Percentiles rank a stretch among this genome's conserved stretches.
Evolutionary conservation across 1,140 invertebrate genomes (phyloP).

Genomic region (Drosophila tropicalis): DNA sequence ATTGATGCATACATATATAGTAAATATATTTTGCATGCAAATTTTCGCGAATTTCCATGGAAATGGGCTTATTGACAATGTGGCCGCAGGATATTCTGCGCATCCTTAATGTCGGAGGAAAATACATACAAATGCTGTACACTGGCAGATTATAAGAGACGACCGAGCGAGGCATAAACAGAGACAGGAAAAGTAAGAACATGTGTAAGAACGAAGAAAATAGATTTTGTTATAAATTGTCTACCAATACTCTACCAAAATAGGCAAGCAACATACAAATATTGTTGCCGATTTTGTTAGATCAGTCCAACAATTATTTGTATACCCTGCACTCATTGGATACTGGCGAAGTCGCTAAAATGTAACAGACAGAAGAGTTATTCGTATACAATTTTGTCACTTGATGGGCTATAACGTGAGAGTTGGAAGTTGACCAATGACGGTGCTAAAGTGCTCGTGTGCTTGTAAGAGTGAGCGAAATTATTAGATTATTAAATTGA

Average conservation of each 20-base stretch:
- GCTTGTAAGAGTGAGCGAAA: too few relatives aligned
- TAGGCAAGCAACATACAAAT: conserved; percentile 72
- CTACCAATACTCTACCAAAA: conserved; percentile 57
- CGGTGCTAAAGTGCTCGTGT: too few relatives aligned
- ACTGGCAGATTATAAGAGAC: conserved; percentile 19
- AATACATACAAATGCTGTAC: conserved; percentile 13
- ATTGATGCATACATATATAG: not conserved
- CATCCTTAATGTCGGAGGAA: conserved; percentile 64
- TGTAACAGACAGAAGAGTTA: too few relatives aligned
- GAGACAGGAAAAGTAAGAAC: conserved; percentile 3
- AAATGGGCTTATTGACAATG: conserved; percentile 16
- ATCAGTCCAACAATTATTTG: too few relatives aligned
- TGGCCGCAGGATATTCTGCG: conserved; percentile 75
- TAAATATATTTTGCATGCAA: conserved; percentile 7
- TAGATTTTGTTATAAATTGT: not conserved
- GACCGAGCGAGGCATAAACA: not conserved
- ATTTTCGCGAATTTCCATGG: not conserved
- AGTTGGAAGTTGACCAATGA: too few relatives aligned
- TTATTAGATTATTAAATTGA: too few relatives aligned
- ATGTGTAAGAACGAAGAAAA: not conserved
- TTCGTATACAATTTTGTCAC: too few relatives aligned
- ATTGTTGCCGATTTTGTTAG: not conserved
- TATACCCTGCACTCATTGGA: too few relatives aligned
- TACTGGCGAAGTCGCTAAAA: too few relatives aligned
- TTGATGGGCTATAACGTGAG: too few relatives aligned